Evolutionary conservation across 1,140 invertebrate genomes (phyloP).

Genomic region (Drosophila nikananu): DNA sequence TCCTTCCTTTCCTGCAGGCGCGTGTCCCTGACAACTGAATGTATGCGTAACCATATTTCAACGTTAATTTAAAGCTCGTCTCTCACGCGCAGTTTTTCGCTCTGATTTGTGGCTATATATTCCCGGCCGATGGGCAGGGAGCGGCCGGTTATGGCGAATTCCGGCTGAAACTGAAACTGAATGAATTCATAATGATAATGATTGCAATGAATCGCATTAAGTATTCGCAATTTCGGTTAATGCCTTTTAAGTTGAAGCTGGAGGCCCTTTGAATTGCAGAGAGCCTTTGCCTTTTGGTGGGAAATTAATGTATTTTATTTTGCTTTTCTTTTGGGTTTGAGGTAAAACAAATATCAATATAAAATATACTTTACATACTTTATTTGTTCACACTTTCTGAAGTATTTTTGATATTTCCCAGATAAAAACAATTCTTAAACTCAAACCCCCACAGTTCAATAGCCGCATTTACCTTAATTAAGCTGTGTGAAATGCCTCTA

Average conservation of each 20-base stretch:
- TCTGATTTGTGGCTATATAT: slow-evolving; percentile 37
- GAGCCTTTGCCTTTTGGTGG: background rate
- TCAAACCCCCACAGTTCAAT: slow-evolving; percentile 7
- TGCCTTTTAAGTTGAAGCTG: background rate
- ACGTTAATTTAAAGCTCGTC: slow-evolving; percentile 49
- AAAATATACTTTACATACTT: background rate
- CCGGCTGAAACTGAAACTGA: slow-evolving; percentile 3
- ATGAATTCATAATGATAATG: slow-evolving; percentile 38
- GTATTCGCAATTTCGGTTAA: slow-evolving; percentile 12
- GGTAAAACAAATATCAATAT: too few relatives aligned
- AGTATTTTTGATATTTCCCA: too few relatives aligned
- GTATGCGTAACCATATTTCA: slow-evolving; percentile 52
- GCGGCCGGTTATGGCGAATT: background rate
- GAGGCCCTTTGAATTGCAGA: slow-evolving; percentile 7
- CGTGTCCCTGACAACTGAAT: slow-evolving; percentile 51
- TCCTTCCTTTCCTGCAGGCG: slow-evolving; percentile 3
- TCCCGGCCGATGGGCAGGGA: background rate
- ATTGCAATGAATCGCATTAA: slow-evolving; percentile 21
- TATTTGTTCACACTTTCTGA: background rate
- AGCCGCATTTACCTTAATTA: slow-evolving; percentile 33
- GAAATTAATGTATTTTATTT: slow-evolving; percentile 9
- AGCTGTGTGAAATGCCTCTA: slow-evolving; percentile 14
- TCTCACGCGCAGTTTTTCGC: slow-evolving; percentile 30
- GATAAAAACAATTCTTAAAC: too few relatives aligned
- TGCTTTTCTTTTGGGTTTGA: too few relatives aligned